phyloP scores from a whole-genome alignment of 2,113 vertebrate genomes.

The Bufo bufo region DNA sequence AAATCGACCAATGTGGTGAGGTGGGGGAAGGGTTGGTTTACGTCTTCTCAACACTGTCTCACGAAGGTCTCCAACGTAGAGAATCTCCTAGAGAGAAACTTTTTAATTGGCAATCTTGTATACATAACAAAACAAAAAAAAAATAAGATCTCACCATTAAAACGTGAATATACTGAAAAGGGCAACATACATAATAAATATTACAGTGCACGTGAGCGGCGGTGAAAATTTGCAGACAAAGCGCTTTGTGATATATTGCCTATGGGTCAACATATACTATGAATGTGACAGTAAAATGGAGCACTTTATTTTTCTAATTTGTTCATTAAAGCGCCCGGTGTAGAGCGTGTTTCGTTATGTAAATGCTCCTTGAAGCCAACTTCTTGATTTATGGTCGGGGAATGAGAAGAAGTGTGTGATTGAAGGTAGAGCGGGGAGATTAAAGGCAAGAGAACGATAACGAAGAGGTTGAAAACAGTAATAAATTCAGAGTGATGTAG shows the following conservation, averaged over 20 bases:
- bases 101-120: constrained; percentile 44
- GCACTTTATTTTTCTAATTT: constrained; percentile 31
- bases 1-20: no score
- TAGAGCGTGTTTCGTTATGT: not conserved
- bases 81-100: constrained; percentile 5
- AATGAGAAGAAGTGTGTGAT: not conserved
- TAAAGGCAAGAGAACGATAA: not conserved
- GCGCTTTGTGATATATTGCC: constrained; percentile 33
- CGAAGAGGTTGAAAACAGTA: not conserved
- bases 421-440: not conserved
- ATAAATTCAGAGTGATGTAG: not conserved
- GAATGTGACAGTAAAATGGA: constrained; percentile 28
- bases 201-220: not conserved
- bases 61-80: not conserved
- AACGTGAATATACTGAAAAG: constrained; percentile 23
- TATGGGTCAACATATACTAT: not conserved
- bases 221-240: constrained; percentile 17
- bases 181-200: constrained; percentile 8
- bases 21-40: not conserved
- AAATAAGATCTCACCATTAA: not conserved
- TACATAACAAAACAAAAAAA: not conserved
- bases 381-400: not conserved
- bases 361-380: constrained; percentile 20
- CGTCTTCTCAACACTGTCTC: not conserved
- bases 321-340: not conserved